Conservation (phyloP, 2,888 invertebrate species). For the Lysandra coridon region DNA sequence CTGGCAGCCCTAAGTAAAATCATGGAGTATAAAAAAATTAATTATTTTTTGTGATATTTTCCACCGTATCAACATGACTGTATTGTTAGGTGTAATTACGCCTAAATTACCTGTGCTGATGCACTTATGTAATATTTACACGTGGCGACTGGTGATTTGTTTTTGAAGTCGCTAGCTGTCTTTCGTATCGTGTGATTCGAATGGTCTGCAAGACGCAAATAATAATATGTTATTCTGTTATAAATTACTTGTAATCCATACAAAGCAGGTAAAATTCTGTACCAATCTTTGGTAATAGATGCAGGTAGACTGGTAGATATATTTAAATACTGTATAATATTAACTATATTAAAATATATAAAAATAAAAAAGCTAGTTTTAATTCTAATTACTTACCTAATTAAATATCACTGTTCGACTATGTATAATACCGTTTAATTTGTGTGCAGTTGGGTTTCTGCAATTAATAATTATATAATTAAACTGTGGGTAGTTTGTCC, state of each 20-base stretch:
- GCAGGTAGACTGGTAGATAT: too few species aligned
- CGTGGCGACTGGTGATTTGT: neutral
- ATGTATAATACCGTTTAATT: neutral
- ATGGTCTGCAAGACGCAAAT: too few species aligned
- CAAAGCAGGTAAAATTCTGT: too few species aligned
- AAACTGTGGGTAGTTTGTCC: neutral
- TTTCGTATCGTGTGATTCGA: neutral
- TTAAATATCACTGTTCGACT: neutral
- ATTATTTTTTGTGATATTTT: neutral
- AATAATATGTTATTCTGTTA: too few species aligned
- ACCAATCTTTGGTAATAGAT: too few species aligned
- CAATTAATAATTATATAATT: too few species aligned
- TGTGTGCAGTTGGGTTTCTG: neutral
- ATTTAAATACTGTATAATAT: too few species aligned
- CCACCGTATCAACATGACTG: neutral
- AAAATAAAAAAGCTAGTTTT: neutral
- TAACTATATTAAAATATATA: too few species aligned
- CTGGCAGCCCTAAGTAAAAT: neutral
- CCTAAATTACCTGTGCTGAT: neutral
- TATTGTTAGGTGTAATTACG: neutral
- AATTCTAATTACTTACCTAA: neutral
- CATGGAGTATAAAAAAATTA: neutral
- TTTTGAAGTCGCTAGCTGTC: neutral
- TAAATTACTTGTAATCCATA: neutral
- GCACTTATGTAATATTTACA: conserved; percentile 9